These are phyloP conservation scores for Deilephila porcellus DNA, from an alignment of 2,888 invertebrate species.

Conservation along the genomic window DNA sequence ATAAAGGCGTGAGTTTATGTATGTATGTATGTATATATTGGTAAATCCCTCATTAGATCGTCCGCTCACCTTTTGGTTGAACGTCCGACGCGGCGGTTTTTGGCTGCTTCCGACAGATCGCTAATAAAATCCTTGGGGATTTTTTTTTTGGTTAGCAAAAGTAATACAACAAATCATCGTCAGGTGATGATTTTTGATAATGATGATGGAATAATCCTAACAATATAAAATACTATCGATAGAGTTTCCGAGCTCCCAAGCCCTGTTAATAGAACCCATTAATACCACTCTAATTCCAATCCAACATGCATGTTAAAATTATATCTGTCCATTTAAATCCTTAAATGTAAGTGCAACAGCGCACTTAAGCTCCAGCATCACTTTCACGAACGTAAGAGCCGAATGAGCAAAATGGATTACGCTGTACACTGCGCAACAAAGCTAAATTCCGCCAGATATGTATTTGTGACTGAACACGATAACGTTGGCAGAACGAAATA, in stretches of 20 bases:
- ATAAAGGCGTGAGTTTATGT: too few species aligned
- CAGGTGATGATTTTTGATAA: too few species aligned
- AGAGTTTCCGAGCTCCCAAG: not conserved
- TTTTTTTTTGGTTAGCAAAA: too few species aligned
- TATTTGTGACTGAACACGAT: slow-evolving; percentile 19
- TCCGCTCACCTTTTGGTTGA: too few species aligned
- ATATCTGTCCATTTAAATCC: not conserved
- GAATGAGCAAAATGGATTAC: slow-evolving; percentile 1
- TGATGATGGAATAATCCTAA: too few species aligned
- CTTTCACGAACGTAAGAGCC: not conserved
- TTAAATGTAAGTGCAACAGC: not conserved
- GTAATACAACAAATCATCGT: too few species aligned
- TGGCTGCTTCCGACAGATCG: too few species aligned
- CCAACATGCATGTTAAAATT: slow-evolving; percentile 1
- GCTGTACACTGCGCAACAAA: slow-evolving; percentile 12
- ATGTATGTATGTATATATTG: too few species aligned
- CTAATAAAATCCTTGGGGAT: too few species aligned
- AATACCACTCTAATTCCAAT: not conserved
- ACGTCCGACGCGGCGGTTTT: too few species aligned
- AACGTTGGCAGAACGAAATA: slow-evolving; percentile 15
- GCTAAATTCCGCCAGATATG: not conserved
- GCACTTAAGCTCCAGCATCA: not conserved
- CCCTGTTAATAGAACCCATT: not conserved
- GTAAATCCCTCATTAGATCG: too few species aligned
- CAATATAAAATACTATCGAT: too few species aligned